Percentiles rank a stretch among this genome's conserved stretches.
Conservation (phyloP, 2,797 vertebrate species). For the Mormyrus hasselquistii region DNA sequence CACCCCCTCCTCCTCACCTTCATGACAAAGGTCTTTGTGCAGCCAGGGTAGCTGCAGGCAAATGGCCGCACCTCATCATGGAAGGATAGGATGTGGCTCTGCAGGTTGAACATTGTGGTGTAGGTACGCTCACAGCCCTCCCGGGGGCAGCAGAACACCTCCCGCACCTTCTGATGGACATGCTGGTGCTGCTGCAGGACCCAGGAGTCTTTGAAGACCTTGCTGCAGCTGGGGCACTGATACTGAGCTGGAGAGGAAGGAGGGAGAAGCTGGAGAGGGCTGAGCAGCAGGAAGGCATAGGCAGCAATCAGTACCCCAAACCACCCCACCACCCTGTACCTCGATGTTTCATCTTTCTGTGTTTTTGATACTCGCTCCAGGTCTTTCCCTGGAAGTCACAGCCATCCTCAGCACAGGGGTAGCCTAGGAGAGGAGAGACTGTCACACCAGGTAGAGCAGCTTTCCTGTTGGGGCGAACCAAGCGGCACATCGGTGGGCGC, state of each 20-base stretch:
- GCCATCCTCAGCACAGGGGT: constrained; percentile 66
- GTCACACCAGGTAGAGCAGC: not conserved
- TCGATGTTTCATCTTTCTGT: constrained; percentile 66
- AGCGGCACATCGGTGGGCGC: not conserved
- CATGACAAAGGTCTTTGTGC: constrained; percentile 77
- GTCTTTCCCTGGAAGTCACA: constrained; percentile 77
- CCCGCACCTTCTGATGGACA: constrained; percentile 57
- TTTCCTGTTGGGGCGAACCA: not conserved
- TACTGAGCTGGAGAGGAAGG: constrained; percentile 43
- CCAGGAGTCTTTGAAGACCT: constrained; percentile 66
- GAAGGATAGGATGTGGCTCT: constrained; percentile 76
- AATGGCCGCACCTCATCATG: constrained; percentile 74
- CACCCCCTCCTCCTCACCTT: constrained; percentile 53
- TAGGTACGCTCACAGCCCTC: constrained; percentile 73
- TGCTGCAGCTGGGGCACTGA: constrained; percentile 66
- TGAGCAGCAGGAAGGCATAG: not conserved
- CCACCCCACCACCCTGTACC: constrained; percentile 49
- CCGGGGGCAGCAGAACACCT: constrained; percentile 58
- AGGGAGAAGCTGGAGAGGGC: not conserved
- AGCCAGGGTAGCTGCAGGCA: constrained; percentile 64
- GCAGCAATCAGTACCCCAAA: not conserved
- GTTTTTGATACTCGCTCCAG: constrained; percentile 79
- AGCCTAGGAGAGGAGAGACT: constrained; percentile 59
- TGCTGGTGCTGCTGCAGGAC: constrained; percentile 69
- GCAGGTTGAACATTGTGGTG: constrained; percentile 73